Percentiles rank a stretch among this genome's conserved stretches.
Conservation (phyloP, 2,888 invertebrate species). For the Drosophila antonietae region DNA sequence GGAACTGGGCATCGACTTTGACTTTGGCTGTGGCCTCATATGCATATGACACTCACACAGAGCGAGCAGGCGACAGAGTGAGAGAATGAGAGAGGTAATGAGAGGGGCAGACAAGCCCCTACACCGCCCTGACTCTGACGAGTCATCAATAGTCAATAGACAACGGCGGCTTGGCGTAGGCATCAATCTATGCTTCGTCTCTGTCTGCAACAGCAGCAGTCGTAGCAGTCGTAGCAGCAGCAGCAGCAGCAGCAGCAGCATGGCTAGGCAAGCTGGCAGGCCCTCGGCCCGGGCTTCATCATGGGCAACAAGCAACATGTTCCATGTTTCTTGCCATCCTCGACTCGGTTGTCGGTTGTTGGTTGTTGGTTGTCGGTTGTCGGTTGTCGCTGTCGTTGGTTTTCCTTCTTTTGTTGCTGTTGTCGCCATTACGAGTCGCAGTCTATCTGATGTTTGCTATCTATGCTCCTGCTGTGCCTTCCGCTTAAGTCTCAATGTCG, state of each 20-base stretch:
- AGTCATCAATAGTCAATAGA: slow-evolving; percentile 76
- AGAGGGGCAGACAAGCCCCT: neutral
- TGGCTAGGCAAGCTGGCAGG: neutral
- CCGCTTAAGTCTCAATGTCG: slow-evolving; percentile 79
- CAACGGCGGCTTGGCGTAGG: slow-evolving; percentile 54
- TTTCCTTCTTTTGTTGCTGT: slow-evolving; percentile 56
- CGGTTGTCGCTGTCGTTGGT: slow-evolving; percentile 34
- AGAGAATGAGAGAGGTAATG: neutral
- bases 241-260: neutral
- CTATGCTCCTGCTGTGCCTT: slow-evolving; percentile 83
- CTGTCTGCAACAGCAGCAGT: slow-evolving; percentile 12
- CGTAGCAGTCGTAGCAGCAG: neutral
- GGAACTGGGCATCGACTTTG: slow-evolving; percentile 28
- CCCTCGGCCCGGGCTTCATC: slow-evolving; percentile 28
- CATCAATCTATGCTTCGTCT: slow-evolving; percentile 55
- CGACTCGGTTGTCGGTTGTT: slow-evolving; percentile 29
- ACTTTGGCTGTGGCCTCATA: slow-evolving; percentile 42
- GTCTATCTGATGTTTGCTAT: slow-evolving; percentile 82
- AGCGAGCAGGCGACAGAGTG: neutral
- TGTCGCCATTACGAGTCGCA: slow-evolving; percentile 76
- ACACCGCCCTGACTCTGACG: slow-evolving; percentile 37
- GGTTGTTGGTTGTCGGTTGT: slow-evolving; percentile 22
- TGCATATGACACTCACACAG: slow-evolving; percentile 56
- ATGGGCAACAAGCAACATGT: slow-evolving; percentile 41
- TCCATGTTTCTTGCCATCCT: slow-evolving; percentile 41